These are phyloP conservation scores for Neuroterus valhalla DNA, from an alignment of 1,140 invertebrate species.

Conservation along the genomic window DNA sequence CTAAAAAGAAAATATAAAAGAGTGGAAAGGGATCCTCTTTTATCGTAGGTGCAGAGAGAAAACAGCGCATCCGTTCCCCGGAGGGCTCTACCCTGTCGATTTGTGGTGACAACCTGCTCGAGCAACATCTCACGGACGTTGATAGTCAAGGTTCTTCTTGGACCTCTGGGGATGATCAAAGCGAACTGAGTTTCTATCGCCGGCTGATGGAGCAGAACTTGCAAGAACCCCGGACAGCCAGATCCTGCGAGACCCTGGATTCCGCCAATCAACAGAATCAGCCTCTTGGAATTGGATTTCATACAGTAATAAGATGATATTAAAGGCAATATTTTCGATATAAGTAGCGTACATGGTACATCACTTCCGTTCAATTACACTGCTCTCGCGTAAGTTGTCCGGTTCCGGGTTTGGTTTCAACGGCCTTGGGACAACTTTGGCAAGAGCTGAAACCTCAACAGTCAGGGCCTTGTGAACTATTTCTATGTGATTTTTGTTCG, in stretches of 20 bases:
- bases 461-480: too few species aligned
- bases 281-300: too few species aligned
- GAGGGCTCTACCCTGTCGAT: slow-evolving; percentile 63
- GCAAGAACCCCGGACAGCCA: slow-evolving; percentile 33
- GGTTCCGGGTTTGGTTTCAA: too few species aligned
- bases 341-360: too few species aligned
- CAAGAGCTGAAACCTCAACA: too few species aligned
- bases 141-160: slow-evolving; percentile 44
- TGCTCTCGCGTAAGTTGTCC: too few species aligned
- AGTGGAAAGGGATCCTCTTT: slow-evolving; percentile 38
- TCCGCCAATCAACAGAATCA: neutral
- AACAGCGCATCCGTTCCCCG: slow-evolving; percentile 51
- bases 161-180: slow-evolving; percentile 60
- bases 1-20: slow-evolving; percentile 2
- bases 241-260: slow-evolving; percentile 34
- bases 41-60: slow-evolving; percentile 48
- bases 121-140: slow-evolving; percentile 49
- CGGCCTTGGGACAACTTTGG: too few species aligned
- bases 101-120: slow-evolving; percentile 61
- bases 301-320: too few species aligned
- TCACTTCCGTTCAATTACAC: too few species aligned
- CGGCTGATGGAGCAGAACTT: slow-evolving; percentile 52
- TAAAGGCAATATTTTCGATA: too few species aligned
- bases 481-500: too few species aligned
- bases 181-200: slow-evolving; percentile 63